phyloP scores from a whole-genome alignment of 2,888 invertebrate species.

The Hermaeophaga mercurialis region DNA sequence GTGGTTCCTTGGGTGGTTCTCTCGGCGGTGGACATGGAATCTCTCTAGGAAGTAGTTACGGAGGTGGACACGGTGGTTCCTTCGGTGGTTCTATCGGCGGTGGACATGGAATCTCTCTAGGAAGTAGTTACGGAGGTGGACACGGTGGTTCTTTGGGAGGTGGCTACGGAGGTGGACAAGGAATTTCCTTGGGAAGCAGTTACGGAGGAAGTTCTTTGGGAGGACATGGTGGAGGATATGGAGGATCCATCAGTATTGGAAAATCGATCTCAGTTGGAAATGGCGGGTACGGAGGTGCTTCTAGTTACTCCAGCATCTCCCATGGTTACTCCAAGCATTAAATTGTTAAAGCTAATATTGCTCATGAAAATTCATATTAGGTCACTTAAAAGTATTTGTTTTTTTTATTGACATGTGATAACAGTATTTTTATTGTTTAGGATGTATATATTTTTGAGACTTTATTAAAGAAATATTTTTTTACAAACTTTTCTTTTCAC shows the following conservation, averaged over 20 bases:
- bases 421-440: conserved; percentile 35
- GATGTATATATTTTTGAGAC: conserved; percentile 17
- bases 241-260: conserved; percentile 32
- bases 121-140: conserved; percentile 24
- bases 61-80: conserved; percentile 35
- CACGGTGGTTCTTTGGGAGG: conserved; percentile 29
- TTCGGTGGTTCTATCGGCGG: conserved; percentile 31
- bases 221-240: conserved; percentile 25
- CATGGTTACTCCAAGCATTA: conserved; percentile 38
- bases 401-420: conserved; percentile 37
- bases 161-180: conserved; percentile 31
- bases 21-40: conserved; percentile 32
- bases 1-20: conserved; percentile 27
- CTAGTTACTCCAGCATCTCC: conserved; percentile 43
- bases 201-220: conserved; percentile 18
- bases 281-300: conserved; percentile 40
- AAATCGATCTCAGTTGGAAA: conserved; percentile 26
- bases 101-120: conserved; percentile 24
- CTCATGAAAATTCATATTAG: conserved; percentile 10
- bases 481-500: not conserved
- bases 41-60: conserved; percentile 29
- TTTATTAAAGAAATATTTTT: conserved; percentile 16
- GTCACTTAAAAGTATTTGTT: conserved; percentile 4
- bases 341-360: conserved; percentile 18
- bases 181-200: conserved; percentile 30